Conservation (phyloP, 2,888 invertebrate species). For the Heliconius erato region DNA sequence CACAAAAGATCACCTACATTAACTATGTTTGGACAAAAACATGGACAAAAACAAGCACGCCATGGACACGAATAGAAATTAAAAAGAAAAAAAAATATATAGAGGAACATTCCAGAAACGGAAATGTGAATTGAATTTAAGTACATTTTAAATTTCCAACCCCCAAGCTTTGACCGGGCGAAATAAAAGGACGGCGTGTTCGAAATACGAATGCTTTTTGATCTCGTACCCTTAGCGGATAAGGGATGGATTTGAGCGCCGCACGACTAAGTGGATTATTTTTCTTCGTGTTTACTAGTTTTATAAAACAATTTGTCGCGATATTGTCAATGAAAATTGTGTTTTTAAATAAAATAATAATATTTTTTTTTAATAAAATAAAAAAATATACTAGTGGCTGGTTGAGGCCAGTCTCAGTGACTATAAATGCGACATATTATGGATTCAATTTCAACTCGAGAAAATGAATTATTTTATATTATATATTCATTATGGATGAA, state of each 20-base stretch:
- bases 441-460: too few relatives aligned
- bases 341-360: too few relatives aligned
- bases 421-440: too few relatives aligned
- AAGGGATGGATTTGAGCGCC: constrained; percentile 78
- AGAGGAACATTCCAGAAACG: constrained; percentile 74
- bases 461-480: too few relatives aligned
- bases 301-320: constrained; percentile 66
- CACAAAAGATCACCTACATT: constrained; percentile 84
- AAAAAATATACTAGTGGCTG: background rate
- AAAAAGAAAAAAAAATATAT: constrained; percentile 72
- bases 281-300: constrained; percentile 78
- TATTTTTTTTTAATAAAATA: background rate
- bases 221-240: constrained; percentile 81
- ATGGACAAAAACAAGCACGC: constrained; percentile 79
- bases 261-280: constrained; percentile 86
- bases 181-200: constrained; percentile 80
- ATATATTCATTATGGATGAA: too few relatives aligned
- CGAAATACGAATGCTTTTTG: constrained; percentile 79
- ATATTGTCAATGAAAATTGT: background rate
- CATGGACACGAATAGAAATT: constrained; percentile 78
- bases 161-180: constrained; percentile 77
- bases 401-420: too few relatives aligned
- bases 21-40: constrained; percentile 84
- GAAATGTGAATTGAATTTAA: constrained; percentile 84
- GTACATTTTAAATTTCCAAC: constrained; percentile 82